These are phyloP conservation scores for Ormyrus labotus DNA, from an alignment of 2,888 invertebrate species.

Conservation along the genomic window DNA sequence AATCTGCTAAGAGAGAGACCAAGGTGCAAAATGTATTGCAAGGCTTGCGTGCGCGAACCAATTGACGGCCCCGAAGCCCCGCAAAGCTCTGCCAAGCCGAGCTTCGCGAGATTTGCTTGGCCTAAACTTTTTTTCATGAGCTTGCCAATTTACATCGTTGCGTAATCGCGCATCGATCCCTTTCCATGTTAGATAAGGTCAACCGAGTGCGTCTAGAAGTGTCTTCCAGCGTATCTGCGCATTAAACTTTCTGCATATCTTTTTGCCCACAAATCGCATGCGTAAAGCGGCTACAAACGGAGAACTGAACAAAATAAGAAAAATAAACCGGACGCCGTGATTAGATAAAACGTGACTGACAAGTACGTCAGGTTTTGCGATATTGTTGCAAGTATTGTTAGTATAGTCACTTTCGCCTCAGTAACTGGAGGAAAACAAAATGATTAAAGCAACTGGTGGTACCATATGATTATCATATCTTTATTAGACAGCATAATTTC, in stretches of 20 bases:
- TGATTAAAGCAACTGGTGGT: not conserved
- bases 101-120: conserved; percentile 37
- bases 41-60: conserved; percentile 14
- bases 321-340: too few species aligned
- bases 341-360: too few species aligned
- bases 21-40: not conserved
- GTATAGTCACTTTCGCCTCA: too few species aligned
- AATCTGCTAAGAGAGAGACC: not conserved
- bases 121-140: conserved; percentile 20
- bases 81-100: conserved; percentile 39
- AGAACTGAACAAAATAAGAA: too few species aligned
- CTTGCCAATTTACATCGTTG: conserved; percentile 28
- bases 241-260: not conserved
- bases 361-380: too few species aligned
- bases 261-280: not conserved
- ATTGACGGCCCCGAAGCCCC: conserved; percentile 47
- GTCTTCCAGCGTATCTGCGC: not conserved
- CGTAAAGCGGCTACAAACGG: too few species aligned
- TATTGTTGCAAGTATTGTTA: too few species aligned
- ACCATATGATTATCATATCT: conserved; percentile 23
- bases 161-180: conserved; percentile 26
- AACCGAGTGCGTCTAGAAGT: not conserved
- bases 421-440: not conserved
- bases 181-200: not conserved
- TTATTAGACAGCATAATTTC: conserved; percentile 50